Conservation (phyloP, 1,140 invertebrate genomes). For the Scaptomyza graminum region DNA sequence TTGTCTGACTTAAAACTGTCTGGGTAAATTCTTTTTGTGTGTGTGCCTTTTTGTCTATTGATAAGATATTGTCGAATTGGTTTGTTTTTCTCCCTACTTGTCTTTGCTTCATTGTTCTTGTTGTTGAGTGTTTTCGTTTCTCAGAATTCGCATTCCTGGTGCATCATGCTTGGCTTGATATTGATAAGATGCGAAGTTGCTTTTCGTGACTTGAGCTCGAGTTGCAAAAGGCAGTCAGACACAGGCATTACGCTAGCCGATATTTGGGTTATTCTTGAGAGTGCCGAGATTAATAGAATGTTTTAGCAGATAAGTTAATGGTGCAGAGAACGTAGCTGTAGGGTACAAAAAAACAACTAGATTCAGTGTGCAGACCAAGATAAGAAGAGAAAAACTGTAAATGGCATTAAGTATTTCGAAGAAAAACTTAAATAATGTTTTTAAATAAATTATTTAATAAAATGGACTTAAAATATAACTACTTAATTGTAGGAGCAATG, state of each 20-base stretch:
- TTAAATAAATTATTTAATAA: too few species aligned
- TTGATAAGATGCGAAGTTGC: slow-evolving; percentile 44
- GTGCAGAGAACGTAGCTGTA: slow-evolving; percentile 5
- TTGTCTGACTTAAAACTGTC: slow-evolving; percentile 26
- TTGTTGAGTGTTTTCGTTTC: slow-evolving; percentile 18
- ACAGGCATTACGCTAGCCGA: slow-evolving; percentile 24
- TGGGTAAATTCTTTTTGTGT: slow-evolving; percentile 18
- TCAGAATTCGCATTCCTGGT: slow-evolving; percentile 33
- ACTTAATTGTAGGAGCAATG: too few species aligned
- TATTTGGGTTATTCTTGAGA: slow-evolving; percentile 1
- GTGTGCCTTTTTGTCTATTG: slow-evolving; percentile 20
- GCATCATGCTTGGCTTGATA: slow-evolving; percentile 23
- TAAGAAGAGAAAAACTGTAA: neutral
- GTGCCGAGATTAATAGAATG: slow-evolving; percentile 15
- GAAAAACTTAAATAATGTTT: too few species aligned
- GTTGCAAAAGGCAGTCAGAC: slow-evolving; percentile 53
- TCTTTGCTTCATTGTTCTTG: neutral
- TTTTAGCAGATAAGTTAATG: slow-evolving; percentile 13
- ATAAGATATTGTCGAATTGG: slow-evolving; percentile 49
- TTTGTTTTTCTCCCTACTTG: slow-evolving; percentile 23
- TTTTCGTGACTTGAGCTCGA: slow-evolving; percentile 25
- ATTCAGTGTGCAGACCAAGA: slow-evolving; percentile 1
- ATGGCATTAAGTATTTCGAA: too few species aligned
- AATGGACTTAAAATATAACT: too few species aligned
- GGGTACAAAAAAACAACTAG: neutral